Percentiles rank a stretch among this genome's conserved stretches.
phyloP scores from a whole-genome alignment of 2,888 invertebrate species.

The Napeogenes sylphis region DNA sequence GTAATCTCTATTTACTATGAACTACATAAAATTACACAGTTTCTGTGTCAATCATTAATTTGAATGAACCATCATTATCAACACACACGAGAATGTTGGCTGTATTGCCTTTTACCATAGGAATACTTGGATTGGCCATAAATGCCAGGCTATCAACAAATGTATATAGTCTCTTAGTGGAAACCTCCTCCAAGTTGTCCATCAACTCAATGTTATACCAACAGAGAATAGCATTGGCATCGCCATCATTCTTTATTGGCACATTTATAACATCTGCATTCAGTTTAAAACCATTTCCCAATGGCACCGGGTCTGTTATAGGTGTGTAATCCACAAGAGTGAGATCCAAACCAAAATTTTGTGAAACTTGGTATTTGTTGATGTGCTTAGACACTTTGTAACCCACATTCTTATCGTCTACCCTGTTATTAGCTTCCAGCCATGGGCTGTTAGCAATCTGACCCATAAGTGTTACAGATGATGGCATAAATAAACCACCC shows the following conservation, averaged over 20 bases:
- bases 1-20: neutral
- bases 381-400: slow-evolving; percentile 76
- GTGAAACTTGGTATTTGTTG: slow-evolving; percentile 79
- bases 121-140: slow-evolving; percentile 54
- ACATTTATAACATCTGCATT: slow-evolving; percentile 42
- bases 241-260: slow-evolving; percentile 54
- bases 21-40: slow-evolving; percentile 20
- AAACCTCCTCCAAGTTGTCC: slow-evolving; percentile 52
- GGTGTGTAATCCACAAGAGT: slow-evolving; percentile 57
- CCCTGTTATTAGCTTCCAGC: slow-evolving; percentile 76
- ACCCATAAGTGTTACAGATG: slow-evolving; percentile 69
- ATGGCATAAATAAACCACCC: slow-evolving; percentile 74
- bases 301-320: slow-evolving; percentile 50
- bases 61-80: slow-evolving; percentile 56
- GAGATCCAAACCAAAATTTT: slow-evolving; percentile 74
- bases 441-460: slow-evolving; percentile 79
- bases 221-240: slow-evolving; percentile 71
- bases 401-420: slow-evolving; percentile 76
- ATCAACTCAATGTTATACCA: slow-evolving; percentile 75
- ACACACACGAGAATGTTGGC: slow-evolving; percentile 50
- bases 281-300: slow-evolving; percentile 42
- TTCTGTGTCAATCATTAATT: slow-evolving; percentile 47
- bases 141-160: slow-evolving; percentile 71
- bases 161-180: slow-evolving; percentile 62
- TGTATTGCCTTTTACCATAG: slow-evolving; percentile 44